These are phyloP conservation scores for Mythimna pallens DNA, from an alignment of 2,888 invertebrate species.

Conservation along the genomic window DNA sequence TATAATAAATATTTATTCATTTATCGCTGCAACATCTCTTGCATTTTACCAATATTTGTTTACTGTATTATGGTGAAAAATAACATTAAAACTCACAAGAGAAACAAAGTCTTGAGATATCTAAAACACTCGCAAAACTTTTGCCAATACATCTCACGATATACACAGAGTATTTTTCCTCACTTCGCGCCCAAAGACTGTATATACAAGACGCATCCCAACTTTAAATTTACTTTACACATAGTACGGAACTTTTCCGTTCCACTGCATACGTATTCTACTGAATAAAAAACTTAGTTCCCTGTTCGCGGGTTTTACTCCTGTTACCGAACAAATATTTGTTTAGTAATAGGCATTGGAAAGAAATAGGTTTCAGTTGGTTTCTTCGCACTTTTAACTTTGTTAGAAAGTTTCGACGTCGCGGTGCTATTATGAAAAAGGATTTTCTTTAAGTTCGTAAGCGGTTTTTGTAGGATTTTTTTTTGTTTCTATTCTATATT, in stretches of 20 bases:
- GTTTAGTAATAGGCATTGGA: constrained; percentile 62
- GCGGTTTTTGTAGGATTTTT: neutral
- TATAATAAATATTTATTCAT: neutral
- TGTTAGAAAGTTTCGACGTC: constrained; percentile 18
- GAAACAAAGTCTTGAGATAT: constrained; percentile 34
- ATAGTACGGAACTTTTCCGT: constrained; percentile 58
- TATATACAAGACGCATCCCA: constrained; percentile 56
- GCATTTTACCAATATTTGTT: neutral
- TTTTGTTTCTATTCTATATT: neutral
- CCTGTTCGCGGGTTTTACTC: constrained; percentile 48
- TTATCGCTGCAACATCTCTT: neutral
- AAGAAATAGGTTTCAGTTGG: constrained; percentile 57
- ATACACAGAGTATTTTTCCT: constrained; percentile 54
- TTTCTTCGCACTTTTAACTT: constrained; percentile 48
- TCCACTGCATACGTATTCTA: constrained; percentile 55
- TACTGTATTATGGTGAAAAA: neutral
- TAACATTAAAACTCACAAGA: constrained; percentile 17
- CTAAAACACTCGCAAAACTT: constrained; percentile 50
- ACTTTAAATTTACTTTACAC: constrained; percentile 68
- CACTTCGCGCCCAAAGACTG: constrained; percentile 46
- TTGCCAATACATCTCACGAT: constrained; percentile 50
- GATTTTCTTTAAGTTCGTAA: constrained; percentile 16
- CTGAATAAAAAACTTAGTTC: constrained; percentile 61
- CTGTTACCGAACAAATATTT: constrained; percentile 63
- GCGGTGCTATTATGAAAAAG: constrained; percentile 11